Evolutionary conservation across 2,888 invertebrate genomes (phyloP), one percentile per base, ranked within the genome.

Genomic region (Sinotaia quadrata): DNA sequence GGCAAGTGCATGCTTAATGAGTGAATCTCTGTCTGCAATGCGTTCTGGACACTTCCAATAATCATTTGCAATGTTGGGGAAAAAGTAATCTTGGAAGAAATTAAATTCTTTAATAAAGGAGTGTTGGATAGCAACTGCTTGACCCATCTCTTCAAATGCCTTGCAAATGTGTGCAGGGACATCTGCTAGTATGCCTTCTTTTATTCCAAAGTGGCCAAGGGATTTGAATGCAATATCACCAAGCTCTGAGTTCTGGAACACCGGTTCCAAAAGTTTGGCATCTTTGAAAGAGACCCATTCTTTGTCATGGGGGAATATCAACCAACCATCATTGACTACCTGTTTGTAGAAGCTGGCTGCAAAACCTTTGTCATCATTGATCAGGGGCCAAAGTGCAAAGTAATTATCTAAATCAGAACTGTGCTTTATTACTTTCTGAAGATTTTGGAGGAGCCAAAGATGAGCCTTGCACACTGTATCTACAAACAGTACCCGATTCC

Each of bases 401-500:
- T 51, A 63, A 21, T 37, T 56, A 44, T 37, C 49, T 12, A 29
- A 41, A 31, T 29, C 51, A 24, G 7, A 3, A 18, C 44, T 52
- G 8, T 12, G 24, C 2, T n/a, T 21, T 3, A 27, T 21, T 4
- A 21, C 21, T 18, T 36, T 21, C 3, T 58, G 58, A 5, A 58
- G 18, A 8, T 33, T 36, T 41, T 58, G 37, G 24, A 58, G 37
- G 24, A 58, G 58, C 21, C 21, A 27, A 18, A 58, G n/a, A 41
- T 78, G 80, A 0, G 81, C 75, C 49, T 68, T 24, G 57, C 71
- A 57, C 4, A 81, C 73, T 4, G 75, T 72, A 60, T 79, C 80
- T 8, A 67, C 24, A 56, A 80, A 41, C 44, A 81, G 69, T 24
- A 72, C 75, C 12, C 76, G 72, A 67, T 83, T 83, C 83, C 82